Conservation (phyloP, 2,797 vertebrate genomes). For the Glossophaga mutica region DNA sequence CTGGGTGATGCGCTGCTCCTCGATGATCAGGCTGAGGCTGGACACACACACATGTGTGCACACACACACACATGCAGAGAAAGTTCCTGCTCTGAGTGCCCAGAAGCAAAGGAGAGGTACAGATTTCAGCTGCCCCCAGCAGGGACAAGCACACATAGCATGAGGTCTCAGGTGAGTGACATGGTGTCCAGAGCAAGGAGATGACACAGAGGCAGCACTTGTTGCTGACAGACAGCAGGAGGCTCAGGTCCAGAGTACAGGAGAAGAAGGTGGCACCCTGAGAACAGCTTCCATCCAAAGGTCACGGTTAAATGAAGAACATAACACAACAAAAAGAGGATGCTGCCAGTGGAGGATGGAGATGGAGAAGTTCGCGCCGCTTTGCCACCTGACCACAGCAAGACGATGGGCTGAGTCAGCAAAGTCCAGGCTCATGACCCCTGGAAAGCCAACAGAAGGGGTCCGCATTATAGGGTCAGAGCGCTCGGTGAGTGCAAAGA, state of each 20-base stretch:
- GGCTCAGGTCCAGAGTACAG: not conserved
- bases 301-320: not conserved
- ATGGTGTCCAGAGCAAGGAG: not conserved
- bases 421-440: not conserved
- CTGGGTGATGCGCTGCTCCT: not conserved
- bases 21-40: not conserved
- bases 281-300: not conserved
- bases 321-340: not conserved
- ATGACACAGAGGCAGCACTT: not conserved
- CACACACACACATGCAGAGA: not conserved
- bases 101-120: not conserved
- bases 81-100: not conserved
- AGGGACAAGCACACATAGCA: not conserved
- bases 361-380: not conserved
- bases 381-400: not conserved
- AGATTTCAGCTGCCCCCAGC: not conserved
- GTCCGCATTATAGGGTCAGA: not conserved
- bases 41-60: too few species aligned
- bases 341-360: accelerated
- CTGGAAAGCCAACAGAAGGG: not conserved
- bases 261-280: not conserved
- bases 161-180: not conserved
- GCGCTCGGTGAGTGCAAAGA: too few species aligned
- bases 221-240: not conserved
- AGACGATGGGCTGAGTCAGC: not conserved